A percentile compares a stretch with the other conserved stretches of the same genome.
Conservation (phyloP, 2,797 vertebrate genomes). For the Tinamus major region DNA sequence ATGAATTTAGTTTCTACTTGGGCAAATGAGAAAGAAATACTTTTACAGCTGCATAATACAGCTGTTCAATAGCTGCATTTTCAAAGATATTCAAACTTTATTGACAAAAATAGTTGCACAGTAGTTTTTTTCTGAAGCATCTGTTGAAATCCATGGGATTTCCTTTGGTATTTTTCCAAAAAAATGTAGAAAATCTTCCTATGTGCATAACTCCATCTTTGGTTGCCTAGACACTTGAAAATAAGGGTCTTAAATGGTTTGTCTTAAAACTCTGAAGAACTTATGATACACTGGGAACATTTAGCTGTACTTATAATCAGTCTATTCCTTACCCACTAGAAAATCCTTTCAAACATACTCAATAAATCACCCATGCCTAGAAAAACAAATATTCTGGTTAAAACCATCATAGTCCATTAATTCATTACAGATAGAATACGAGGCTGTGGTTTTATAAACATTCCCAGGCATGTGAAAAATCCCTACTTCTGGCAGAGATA, state of each 20-base stretch:
- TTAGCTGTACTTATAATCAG: neutral
- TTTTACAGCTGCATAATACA: neutral
- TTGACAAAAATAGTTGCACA: neutral
- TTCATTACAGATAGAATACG: slow-evolving; percentile 29
- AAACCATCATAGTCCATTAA: slow-evolving; percentile 26
- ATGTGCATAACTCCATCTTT: neutral
- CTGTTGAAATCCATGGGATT: neutral
- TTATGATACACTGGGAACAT: neutral
- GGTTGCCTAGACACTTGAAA: neutral
- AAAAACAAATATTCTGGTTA: slow-evolving; percentile 22
- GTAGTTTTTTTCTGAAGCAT: neutral
- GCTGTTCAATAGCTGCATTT: neutral
- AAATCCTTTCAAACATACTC: neutral
- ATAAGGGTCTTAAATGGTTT: neutral
- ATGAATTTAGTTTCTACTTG: neutral
- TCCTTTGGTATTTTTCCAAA: neutral
- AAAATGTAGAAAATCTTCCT: neutral
- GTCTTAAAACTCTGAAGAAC: neutral
- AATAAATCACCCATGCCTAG: slow-evolving; percentile 31
- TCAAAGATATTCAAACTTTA: neutral
- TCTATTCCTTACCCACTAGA: neutral
- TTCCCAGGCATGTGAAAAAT: neutral
- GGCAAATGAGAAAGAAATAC: neutral
- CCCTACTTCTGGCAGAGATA: neutral
- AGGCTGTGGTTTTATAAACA: slow-evolving; percentile 9